Base-by-base conservation (phyloP, 2,888 invertebrate species). In the Mantis religiosa region DNA sequence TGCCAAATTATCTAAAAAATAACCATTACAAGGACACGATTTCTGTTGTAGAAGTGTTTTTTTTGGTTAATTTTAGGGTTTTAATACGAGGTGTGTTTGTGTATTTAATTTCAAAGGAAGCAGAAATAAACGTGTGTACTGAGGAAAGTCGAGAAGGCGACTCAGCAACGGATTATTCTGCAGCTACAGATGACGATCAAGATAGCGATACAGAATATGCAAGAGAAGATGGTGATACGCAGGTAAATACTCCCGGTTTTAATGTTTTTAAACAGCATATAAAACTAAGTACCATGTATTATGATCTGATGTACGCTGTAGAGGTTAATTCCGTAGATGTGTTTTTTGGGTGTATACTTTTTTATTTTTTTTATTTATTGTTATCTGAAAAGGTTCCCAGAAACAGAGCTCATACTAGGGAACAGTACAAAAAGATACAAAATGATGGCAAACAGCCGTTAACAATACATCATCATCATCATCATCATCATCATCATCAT, bases 201-300 rank as follows among this genome's bases (percentile, higher is more conserved):
- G n/a, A n/a, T n/a, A n/a, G n/a, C n/a, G 93, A 93, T 47, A 88
- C 89, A 89, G 95, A 93, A 91, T 95, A 94, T 90, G 96, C 96
- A 91, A 93, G 96, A 89, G 96, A 95, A 91, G 95, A 96, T 92
- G 96, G 96, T 0, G 97, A 97, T 92, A 96, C 95, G 86, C 96
- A 97, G 94, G 96, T 93, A 91, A 91, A 90, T 71, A 25, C 54
- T 8, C 6, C n/a, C 25, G 0, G 20, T 41, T 41, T 6, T 95
- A 92, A 93, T 93, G 90, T 88, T 81, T 25, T 41, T n/a, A n/a
- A 12, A 41, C 12, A 1, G 1, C 12, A 28, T 41, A 12, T 1
- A 12, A 41, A 41, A 12, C 2, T 0, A 54, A n/a, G n/a, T n/a
- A n/a, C 25, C n/a, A 25, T 12, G 2, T 14, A 28, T 87, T 2